Percentiles rank a stretch among this genome's conserved stretches.
These are phyloP conservation scores for Strix aluco DNA, from an alignment of 2,113 vertebrate species.

Conservation along the genomic window DNA sequence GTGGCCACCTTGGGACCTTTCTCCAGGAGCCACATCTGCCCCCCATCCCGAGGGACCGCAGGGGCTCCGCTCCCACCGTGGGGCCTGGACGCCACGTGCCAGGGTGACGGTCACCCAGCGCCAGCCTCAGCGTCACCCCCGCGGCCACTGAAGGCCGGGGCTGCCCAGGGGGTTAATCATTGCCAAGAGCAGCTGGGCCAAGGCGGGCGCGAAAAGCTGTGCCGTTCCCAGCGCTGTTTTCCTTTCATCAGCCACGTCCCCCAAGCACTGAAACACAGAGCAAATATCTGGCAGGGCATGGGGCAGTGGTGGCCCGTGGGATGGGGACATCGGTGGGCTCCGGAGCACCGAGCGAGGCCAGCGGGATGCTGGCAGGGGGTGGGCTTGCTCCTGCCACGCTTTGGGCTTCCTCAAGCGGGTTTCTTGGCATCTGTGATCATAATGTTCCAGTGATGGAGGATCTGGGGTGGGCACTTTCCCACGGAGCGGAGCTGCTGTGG, in stretches of 20 bases:
- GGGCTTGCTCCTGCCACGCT: not conserved
- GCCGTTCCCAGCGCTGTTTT: not conserved
- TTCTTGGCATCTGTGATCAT: not conserved
- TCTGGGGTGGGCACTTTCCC: not conserved
- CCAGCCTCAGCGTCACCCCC: not conserved
- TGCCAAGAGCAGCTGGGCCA: not conserved
- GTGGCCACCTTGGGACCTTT: not conserved
- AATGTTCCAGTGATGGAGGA: fast-evolving
- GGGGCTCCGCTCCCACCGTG: not conserved
- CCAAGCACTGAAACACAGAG: not conserved
- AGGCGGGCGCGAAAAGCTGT: not conserved
- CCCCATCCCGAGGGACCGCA: fast-evolving
- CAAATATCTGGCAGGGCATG: not conserved
- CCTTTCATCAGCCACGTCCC: not conserved
- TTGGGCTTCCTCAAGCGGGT: fast-evolving
- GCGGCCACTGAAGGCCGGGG: not conserved
- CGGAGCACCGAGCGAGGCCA: fast-evolving
- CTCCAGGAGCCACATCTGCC: not conserved
- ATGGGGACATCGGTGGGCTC: not conserved
- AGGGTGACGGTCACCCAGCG: not conserved
- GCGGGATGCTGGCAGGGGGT: not conserved
- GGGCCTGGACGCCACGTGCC: fast-evolving
- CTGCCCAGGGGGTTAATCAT: not conserved
- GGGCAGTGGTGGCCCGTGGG: not conserved
- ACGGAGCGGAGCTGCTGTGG: fast-evolving